These are phyloP conservation scores for Podilymbus podiceps DNA, from an alignment of 2,113 vertebrate species.

Conservation along the genomic window DNA sequence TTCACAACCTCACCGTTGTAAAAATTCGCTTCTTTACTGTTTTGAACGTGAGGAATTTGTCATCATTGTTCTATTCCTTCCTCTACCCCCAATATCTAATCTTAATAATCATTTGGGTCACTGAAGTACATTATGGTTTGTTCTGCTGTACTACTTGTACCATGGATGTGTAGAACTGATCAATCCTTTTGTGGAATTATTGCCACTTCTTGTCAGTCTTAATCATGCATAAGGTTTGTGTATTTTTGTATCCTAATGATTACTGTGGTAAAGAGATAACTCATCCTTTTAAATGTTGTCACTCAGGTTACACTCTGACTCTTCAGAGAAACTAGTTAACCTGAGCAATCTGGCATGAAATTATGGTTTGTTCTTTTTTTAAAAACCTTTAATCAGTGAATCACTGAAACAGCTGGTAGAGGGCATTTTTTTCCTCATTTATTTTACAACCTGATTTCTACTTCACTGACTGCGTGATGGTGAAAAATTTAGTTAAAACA, in stretches of 20 bases:
- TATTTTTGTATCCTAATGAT: not conserved
- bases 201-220: not conserved
- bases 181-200: not conserved
- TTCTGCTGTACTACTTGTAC: not conserved
- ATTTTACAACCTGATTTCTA: not conserved
- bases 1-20: not conserved
- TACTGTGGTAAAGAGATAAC: not conserved
- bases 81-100: not conserved
- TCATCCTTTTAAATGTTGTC: not conserved
- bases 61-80: not conserved
- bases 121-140: not conserved
- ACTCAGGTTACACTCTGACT: not conserved
- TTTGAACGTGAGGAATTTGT: not conserved
- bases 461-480: not conserved
- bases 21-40: not conserved
- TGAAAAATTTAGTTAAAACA: not conserved
- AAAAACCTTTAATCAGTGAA: not conserved
- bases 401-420: not conserved
- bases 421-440: not conserved
- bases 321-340: conserved; percentile 14
- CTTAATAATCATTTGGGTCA: not conserved
- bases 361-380: not conserved
- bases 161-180: not conserved
- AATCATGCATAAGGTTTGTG: not conserved
- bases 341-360: conserved; percentile 8